Conservation (phyloP, 2,888 invertebrate genomes). For the Lepidochitona cinerea region DNA sequence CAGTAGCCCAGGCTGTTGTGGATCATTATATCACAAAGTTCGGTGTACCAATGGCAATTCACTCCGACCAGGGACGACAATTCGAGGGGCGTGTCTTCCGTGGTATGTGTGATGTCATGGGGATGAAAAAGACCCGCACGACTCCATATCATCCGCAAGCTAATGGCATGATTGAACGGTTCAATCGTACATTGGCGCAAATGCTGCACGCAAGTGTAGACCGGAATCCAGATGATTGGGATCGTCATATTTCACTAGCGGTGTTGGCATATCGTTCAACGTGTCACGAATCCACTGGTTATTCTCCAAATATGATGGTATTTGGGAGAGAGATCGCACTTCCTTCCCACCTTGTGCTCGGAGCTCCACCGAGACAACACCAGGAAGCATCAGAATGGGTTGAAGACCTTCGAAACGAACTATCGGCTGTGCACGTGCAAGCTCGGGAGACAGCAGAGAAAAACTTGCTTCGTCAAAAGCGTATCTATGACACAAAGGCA, state of each 20-base stretch:
- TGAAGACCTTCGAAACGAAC: neutral
- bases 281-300: constrained; percentile 20
- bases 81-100: constrained; percentile 24
- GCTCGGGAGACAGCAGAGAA: neutral
- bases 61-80: constrained; percentile 29
- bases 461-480: neutral
- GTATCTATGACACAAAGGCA: neutral
- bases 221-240: constrained; percentile 27
- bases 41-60: constrained; percentile 24
- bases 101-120: constrained; percentile 21
- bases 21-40: constrained; percentile 20
- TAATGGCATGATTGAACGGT: constrained; percentile 29
- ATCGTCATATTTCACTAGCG: constrained; percentile 17
- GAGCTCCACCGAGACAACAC: neutral
- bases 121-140: constrained; percentile 28
- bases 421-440: neutral
- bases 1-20: constrained; percentile 23
- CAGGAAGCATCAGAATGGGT: neutral
- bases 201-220: constrained; percentile 24
- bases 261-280: constrained; percentile 22
- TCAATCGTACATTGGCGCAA: constrained; percentile 21
- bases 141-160: constrained; percentile 30
- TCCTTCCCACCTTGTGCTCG: constrained; percentile 12
- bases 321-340: constrained; percentile 18
- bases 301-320: constrained; percentile 16